Percentiles rank a stretch among this genome's conserved stretches.
Conservation (phyloP, 2,797 vertebrate genomes). For the Mus minutoides region DNA sequence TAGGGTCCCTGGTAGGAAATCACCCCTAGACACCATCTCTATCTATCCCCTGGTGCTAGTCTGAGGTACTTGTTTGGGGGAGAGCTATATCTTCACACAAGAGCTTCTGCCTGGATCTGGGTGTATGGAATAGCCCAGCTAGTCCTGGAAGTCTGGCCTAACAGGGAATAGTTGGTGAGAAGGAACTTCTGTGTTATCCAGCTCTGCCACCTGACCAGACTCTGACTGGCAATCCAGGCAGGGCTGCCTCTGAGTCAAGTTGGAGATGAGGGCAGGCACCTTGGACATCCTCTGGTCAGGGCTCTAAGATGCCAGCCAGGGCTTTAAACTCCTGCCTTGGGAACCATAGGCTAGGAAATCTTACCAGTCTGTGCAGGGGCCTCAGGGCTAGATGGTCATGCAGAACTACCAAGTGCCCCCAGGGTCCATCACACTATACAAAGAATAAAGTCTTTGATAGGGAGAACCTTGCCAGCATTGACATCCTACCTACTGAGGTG, state of each 20-base stretch:
- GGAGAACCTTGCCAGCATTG: background rate
- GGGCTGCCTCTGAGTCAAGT: background rate
- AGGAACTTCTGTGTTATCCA: background rate
- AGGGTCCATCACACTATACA: background rate
- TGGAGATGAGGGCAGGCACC: too few species aligned
- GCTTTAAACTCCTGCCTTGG: background rate
- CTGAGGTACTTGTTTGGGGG: background rate
- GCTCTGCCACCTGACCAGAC: background rate
- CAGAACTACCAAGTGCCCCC: fast-evolving
- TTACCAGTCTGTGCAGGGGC: background rate
- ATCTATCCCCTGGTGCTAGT: background rate
- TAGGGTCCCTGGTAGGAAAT: background rate
- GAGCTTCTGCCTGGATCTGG: background rate
- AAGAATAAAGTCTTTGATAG: background rate
- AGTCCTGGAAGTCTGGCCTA: background rate
- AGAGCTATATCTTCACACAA: background rate
- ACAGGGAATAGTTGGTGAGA: background rate
- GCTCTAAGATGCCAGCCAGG: background rate
- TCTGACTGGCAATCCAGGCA: background rate
- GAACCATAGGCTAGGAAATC: background rate
- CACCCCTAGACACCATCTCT: background rate
- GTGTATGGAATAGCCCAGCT: fast-evolving
- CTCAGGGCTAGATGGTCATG: background rate
- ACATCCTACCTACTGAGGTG: background rate
- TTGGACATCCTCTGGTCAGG: fast-evolving